Evolutionary conservation across 2,797 vertebrate species (phyloP), one percentile per base, ranked within the genome.

Genomic region (Mustela erminea): DNA sequence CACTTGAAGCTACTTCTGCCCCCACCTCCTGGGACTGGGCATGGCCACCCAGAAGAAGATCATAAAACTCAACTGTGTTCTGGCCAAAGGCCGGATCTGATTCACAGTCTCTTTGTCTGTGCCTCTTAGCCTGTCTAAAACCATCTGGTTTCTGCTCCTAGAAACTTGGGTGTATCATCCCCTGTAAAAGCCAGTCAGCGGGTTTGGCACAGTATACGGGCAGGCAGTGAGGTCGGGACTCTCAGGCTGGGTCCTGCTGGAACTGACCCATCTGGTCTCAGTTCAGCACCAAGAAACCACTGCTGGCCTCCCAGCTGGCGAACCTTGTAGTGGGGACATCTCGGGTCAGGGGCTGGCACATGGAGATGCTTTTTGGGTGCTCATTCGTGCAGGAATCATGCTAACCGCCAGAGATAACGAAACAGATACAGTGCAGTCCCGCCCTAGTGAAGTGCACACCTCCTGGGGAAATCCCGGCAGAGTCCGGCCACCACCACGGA

Each of bases 401-500:
- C 52, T 27, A 10, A 52, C 41, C n/a, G 18, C 52, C 32, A 9
- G 32, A 62, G 70, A 32, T 54, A 7, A 20, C 17, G 68, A 87
- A 78, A 17, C 3, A 49, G 38, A 27, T 62, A 10, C 0, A 10
- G 32, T 2, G 27, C 12, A 20, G 81, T 10, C 15, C 7, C 56
- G 27, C 74, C 43, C 66, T 12, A 1, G 32, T 49, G 18, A 27
- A 58, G 11, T 5, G 23, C 46, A 7, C 11, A 1, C 41, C 18
- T 58, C 20, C 78, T 1, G 1, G 75, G 62, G 84, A 81, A 60
- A 23, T 0, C 1, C 35, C 7, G 15, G 5, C 32, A 2, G 10
- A 7, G 49, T 21, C 2, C 1, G 32, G 75, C 17, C 17, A 13
- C 29, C 6, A 0, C 18, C 7, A 0, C 2, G 14, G 38, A 17